These are phyloP conservation scores for Scopus umbretta DNA, from an alignment of 2,113 vertebrate species.

Conservation along the genomic window DNA sequence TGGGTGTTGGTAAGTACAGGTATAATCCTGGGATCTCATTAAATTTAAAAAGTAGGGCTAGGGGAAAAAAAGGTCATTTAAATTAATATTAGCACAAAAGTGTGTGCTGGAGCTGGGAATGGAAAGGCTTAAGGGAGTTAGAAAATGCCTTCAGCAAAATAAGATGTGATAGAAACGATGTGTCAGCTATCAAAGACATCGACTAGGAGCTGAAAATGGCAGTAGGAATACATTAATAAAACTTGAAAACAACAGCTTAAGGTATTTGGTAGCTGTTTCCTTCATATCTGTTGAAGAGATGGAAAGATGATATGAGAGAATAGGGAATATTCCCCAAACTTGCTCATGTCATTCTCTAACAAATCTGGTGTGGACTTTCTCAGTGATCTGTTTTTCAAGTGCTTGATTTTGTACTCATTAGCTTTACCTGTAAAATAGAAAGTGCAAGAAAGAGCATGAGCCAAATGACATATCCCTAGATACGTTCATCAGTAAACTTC, in stretches of 20 bases:
- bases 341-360: background rate
- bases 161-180: conserved; percentile 57
- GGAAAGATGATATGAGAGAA: background rate
- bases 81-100: conserved; percentile 42
- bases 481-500: background rate
- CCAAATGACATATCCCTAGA: conserved; percentile 9
- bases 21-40: background rate
- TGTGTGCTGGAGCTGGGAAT: background rate
- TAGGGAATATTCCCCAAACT: background rate
- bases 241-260: conserved; percentile 49
- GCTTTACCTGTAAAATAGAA: background rate
- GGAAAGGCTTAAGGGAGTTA: conserved; percentile 15
- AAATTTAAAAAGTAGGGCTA: conserved; percentile 6
- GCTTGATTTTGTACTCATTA: conserved; percentile 12
- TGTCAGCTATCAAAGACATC: conserved; percentile 62
- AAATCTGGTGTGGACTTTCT: background rate
- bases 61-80: background rate
- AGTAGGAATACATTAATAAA: conserved; percentile 44
- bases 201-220: conserved; percentile 57
- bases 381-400: background rate
- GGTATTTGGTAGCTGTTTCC: conserved; percentile 27
- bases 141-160: conserved; percentile 58
- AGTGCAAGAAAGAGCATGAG: background rate
- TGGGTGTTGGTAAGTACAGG: background rate
- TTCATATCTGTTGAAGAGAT: background rate